A percentile compares a stretch with the other conserved stretches of the same genome.
phyloP scores from a whole-genome alignment of 2,888 invertebrate species.

The Drosophila infuscata region DNA sequence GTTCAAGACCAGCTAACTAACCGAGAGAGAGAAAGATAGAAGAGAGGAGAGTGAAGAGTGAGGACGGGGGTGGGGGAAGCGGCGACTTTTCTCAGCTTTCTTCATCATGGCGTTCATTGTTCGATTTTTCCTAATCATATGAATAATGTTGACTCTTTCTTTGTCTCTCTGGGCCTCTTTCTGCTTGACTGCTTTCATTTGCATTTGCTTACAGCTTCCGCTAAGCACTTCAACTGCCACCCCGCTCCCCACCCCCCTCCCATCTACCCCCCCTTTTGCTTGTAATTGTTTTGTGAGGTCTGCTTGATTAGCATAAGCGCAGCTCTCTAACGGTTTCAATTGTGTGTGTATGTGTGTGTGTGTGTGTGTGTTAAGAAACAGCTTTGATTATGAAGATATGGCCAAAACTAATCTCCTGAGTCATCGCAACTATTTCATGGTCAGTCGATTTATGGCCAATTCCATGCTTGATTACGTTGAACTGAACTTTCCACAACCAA shows the following conservation, averaged over 20 bases:
- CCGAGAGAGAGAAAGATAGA: neutral
- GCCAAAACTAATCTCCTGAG: constrained; percentile 28
- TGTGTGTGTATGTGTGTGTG: constrained; percentile 1
- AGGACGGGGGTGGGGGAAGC: neutral
- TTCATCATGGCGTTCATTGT: constrained; percentile 60
- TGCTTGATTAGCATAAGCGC: constrained; percentile 58
- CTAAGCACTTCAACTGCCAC: constrained; percentile 32
- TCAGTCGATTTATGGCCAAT: constrained; percentile 44
- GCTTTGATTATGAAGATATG: constrained; percentile 27
- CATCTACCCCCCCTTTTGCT: neutral
- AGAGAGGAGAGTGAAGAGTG: neutral
- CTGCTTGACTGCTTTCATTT: constrained; percentile 75
- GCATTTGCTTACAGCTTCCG: constrained; percentile 65
- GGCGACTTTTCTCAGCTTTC: constrained; percentile 54
- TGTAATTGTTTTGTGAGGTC: constrained; percentile 48
- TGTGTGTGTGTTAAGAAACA: constrained; percentile 14
- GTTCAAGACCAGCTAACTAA: constrained; percentile 19
- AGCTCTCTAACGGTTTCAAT: constrained; percentile 55
- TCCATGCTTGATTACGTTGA: constrained; percentile 37
- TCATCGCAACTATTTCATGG: constrained; percentile 46
- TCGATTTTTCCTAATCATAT: constrained; percentile 79
- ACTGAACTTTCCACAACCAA: constrained; percentile 40
- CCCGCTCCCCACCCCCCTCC: neutral
- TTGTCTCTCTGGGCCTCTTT: constrained; percentile 49
- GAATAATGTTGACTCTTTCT: constrained; percentile 60